Evolutionary conservation across 2,888 invertebrate genomes (phyloP).

Genomic region (Andrena bicolor): DNA sequence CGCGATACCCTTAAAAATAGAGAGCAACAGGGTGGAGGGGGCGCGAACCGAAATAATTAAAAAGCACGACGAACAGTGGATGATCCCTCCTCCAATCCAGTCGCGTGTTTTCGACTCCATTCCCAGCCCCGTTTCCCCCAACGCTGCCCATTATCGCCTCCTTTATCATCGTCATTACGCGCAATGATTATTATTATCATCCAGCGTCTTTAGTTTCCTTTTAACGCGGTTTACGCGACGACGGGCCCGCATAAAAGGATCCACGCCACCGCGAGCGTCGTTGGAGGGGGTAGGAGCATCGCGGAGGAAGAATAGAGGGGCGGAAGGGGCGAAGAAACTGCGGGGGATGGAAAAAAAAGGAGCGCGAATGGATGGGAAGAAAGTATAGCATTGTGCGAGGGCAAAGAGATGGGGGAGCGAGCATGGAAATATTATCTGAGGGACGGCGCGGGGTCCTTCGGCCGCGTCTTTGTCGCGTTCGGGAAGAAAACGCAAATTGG

Average conservation of each 20-base stretch:
- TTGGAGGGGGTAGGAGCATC: conserved; percentile 5
- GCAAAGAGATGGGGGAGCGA: not conserved
- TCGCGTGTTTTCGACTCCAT: not conserved
- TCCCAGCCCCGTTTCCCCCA: not conserved
- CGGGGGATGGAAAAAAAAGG: not conserved
- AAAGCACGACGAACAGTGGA: conserved; percentile 32
- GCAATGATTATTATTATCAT: conserved; percentile 50
- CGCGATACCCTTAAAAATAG: not conserved
- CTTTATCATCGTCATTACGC: conserved; percentile 60
- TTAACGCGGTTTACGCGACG: conserved; percentile 49
- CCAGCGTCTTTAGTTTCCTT: conserved; percentile 51
- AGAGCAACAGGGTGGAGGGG: not conserved
- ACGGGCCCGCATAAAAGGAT: conserved; percentile 51
- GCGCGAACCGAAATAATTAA: conserved; percentile 44
- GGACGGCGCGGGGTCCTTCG: conserved; percentile 22
- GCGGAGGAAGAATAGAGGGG: conserved; percentile 29
- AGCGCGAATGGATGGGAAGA: not conserved
- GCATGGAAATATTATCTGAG: conserved; percentile 56
- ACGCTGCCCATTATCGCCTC: conserved; percentile 43
- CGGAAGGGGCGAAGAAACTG: not conserved
- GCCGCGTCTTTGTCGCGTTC: conserved; percentile 52
- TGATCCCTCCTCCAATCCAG: not conserved
- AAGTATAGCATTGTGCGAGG: conserved; percentile 1
- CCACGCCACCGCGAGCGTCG: conserved; percentile 27
- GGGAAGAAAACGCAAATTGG: conserved; percentile 69